Base-by-base conservation (phyloP, 2,888 invertebrate genomes). In the Junonia oenone region DNA sequence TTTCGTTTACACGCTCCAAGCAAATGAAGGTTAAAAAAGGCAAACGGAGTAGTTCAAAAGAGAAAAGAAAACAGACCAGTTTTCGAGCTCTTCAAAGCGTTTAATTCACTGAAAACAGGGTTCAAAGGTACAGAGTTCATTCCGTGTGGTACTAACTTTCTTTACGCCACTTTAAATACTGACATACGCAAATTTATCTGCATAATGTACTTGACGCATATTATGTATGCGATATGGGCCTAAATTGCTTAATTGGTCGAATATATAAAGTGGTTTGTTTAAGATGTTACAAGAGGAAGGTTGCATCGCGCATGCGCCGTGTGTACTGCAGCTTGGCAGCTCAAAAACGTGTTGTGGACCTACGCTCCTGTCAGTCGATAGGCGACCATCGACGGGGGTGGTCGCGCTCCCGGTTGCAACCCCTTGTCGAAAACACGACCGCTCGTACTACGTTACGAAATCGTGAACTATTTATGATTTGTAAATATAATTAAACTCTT, bases 251-350 rank as follows among this genome's bases (percentile, higher is more conserved):
- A 58, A 61, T 52, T 45, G 33, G 54, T 38, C 45, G 48, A 59
- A 56, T 65, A 54, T 53, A 50, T 56, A 67, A 65, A 60, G 59
- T 70, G 63, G 67, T 63, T 47, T 61, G 61, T 58, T 63, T 63
- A 72, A 72, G 73, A 75, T 74, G 76, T 63, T 76, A 64, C 61
- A 61, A 73, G 72, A 74, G 69, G 67, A 72, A 72, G 76, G 76
- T 79, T 82, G 82, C 78, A 80, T 61, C 54, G 69, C 86, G 89
- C 89, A 79, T 78, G 88, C 88, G 88, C 67, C 57, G 58, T 70
- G 51, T 58, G 62, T 73, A 78, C 75, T 88, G 88, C 88, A 88
- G 87, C 79, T 80, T 73, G 73, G 73, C 72, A 72, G 67, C 73
- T 75, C 74, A 71, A 73, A 75, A 75, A 69, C 74, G 76, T 71